A percentile compares a stretch with the other conserved stretches of the same genome.
Evolutionary conservation across 2,888 invertebrate species (phyloP).

Genomic region (Lasius platythorax): DNA sequence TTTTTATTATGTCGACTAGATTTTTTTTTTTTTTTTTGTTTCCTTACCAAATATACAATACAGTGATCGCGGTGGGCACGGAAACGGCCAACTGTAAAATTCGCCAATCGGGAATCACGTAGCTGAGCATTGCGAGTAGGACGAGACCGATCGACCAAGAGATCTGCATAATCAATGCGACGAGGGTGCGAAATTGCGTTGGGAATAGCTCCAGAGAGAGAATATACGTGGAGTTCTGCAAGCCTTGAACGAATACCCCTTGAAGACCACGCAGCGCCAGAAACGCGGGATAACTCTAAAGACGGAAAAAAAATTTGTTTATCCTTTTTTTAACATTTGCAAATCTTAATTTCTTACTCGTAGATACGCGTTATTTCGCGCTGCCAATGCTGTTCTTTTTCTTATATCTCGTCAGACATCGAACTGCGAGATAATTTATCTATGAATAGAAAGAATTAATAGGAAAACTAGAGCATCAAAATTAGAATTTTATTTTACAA

Average conservation of each 20-base stretch:
- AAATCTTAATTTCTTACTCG: neutral
- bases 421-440: neutral
- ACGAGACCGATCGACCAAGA: conserved; percentile 86
- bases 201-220: conserved; percentile 87
- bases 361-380: neutral
- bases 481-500: neutral
- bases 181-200: conserved; percentile 85
- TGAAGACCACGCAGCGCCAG: conserved; percentile 84
- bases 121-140: conserved; percentile 85
- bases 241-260: conserved; percentile 86
- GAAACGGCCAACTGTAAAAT: conserved; percentile 86
- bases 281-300: conserved; percentile 82
- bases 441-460: neutral
- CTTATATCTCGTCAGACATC: neutral
- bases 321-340: neutral
- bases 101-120: conserved; percentile 86
- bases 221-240: conserved; percentile 87
- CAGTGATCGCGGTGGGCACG: conserved; percentile 86
- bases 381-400: neutral
- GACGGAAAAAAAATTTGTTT: conserved; percentile 53
- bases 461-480: neutral
- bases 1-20: neutral
- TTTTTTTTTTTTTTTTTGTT: neutral
- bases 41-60: conserved; percentile 84
- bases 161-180: conserved; percentile 86